A percentile compares a stretch with the other conserved stretches of the same genome.
Conservation (phyloP, 2,888 invertebrate genomes). For the Micropterix aruncella region DNA sequence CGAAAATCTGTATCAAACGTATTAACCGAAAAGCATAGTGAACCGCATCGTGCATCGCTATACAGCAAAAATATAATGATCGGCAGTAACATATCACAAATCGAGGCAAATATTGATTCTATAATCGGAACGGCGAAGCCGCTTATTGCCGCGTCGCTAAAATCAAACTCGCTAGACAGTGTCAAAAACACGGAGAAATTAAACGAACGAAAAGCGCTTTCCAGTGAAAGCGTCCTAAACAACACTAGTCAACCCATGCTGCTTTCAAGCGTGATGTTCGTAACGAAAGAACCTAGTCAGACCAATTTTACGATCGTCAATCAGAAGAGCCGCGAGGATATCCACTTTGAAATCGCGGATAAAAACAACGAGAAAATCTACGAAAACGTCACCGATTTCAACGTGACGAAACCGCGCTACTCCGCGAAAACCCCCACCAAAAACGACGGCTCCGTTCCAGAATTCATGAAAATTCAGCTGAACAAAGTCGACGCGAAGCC, state of each 20-base stretch:
- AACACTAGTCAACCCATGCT: background rate
- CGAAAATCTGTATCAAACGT: background rate
- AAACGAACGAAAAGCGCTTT: constrained; percentile 32
- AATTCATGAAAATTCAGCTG: constrained; percentile 55
- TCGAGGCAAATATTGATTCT: constrained; percentile 40
- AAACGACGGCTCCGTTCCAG: constrained; percentile 29
- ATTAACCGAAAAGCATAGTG: background rate
- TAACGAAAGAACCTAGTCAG: background rate
- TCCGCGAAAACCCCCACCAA: background rate
- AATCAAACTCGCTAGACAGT: constrained; percentile 42
- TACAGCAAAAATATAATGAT: constrained; percentile 32
- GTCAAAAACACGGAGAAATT: constrained; percentile 38
- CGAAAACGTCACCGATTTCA: constrained; percentile 23
- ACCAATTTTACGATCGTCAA: background rate
- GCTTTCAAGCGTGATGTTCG: background rate
- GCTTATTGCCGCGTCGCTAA: constrained; percentile 33
- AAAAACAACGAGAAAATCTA: constrained; percentile 21
- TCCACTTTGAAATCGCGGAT: background rate
- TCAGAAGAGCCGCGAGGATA: background rate
- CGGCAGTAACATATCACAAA: constrained; percentile 33
- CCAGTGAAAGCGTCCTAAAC: constrained; percentile 33
- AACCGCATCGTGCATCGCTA: constrained; percentile 19
- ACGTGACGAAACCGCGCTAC: constrained; percentile 15
- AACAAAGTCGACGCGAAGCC: constrained; percentile 54
- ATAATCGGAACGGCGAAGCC: constrained; percentile 39